These are phyloP conservation scores for Antedon bifida DNA, from an alignment of 35 echinoderm and acorn worm genomes.

Conservation along the genomic window DNA sequence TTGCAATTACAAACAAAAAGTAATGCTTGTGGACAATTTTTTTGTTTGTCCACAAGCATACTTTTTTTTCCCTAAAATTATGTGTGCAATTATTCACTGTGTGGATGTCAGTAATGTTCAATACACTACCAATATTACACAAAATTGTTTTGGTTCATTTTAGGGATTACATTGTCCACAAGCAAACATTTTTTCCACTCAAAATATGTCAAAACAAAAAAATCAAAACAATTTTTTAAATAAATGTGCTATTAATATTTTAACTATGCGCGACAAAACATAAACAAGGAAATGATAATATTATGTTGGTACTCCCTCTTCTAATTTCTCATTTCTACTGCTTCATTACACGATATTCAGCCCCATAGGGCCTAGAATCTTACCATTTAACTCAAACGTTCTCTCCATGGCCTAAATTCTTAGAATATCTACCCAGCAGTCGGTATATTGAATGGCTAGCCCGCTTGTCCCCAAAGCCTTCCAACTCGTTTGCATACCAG, in stretches of 20 bases:
- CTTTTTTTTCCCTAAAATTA: too few relatives aligned
- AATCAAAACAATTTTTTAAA: too few relatives aligned
- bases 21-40: too few relatives aligned
- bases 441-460: not conserved
- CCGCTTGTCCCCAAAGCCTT: not conserved
- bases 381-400: not conserved
- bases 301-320: not conserved
- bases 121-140: too few relatives aligned
- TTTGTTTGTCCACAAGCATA: too few relatives aligned
- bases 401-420: not conserved
- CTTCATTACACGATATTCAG: not conserved
- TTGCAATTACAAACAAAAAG: too few relatives aligned
- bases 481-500: not conserved
- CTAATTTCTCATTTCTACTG: not conserved
- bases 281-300: not conserved
- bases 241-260: not conserved
- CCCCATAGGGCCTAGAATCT: not conserved
- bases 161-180: too few relatives aligned
- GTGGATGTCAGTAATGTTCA: too few relatives aligned
- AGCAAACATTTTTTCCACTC: too few relatives aligned
- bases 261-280: not conserved
- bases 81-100: too few relatives aligned
- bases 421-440: not conserved
- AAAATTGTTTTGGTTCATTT: too few relatives aligned
- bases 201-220: too few relatives aligned